These are phyloP conservation scores for Masticophis lateralis DNA, from an alignment of 2,797 vertebrate species.

Conservation along the genomic window DNA sequence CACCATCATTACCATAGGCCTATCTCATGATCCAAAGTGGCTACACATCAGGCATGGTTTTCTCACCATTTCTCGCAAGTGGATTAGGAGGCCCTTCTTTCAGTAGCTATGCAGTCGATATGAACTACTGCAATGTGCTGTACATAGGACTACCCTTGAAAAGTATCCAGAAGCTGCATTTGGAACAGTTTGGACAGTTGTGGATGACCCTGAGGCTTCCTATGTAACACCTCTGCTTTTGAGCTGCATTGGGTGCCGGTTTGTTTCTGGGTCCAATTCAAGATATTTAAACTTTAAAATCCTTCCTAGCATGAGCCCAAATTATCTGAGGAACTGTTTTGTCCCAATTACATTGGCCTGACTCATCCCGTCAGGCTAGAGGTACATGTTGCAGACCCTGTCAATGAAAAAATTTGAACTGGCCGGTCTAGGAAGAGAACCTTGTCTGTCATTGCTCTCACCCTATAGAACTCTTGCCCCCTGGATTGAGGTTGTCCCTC, in stretches of 20 bases:
- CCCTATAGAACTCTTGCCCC: too few relatives aligned
- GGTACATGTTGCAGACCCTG: background rate
- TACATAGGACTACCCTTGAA: too few relatives aligned
- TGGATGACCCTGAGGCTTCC: background rate
- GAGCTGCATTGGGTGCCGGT: background rate
- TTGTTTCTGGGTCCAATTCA: background rate
- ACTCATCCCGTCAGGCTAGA: background rate
- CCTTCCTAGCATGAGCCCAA: background rate
- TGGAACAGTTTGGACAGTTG: background rate
- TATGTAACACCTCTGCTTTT: background rate
- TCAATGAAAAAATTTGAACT: too few relatives aligned
- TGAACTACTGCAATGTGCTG: too few relatives aligned
- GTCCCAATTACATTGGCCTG: background rate
- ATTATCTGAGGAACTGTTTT: background rate
- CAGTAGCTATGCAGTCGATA: background rate
- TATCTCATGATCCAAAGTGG: background rate
- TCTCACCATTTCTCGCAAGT: background rate
- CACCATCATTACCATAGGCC: background rate
- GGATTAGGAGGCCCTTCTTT: background rate
- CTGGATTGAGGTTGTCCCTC: background rate
- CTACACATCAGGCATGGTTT: background rate
- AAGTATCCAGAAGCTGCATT: background rate
- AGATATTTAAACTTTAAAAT: background rate
- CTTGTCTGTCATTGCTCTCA: too few relatives aligned
- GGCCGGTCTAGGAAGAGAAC: too few relatives aligned